These are phyloP conservation scores for Urocyon cinereoargenteus DNA, from an alignment of 2,797 vertebrate species.

Conservation along the genomic window DNA sequence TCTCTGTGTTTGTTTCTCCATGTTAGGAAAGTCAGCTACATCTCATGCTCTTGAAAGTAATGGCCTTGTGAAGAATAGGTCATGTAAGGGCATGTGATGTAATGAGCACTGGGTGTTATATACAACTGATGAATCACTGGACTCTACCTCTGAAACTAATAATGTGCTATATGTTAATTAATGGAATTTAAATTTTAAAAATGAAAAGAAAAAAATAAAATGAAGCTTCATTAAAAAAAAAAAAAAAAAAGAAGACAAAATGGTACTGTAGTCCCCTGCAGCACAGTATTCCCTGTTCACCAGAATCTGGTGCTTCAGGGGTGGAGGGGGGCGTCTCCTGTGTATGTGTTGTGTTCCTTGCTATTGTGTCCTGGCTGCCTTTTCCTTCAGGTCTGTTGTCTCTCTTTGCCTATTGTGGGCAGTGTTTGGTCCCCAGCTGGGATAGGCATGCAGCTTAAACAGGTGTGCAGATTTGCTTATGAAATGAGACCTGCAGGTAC, in stretches of 20 bases:
- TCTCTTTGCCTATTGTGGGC: background rate
- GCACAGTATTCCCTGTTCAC: background rate
- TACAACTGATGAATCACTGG: too few species aligned
- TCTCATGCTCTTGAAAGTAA: background rate
- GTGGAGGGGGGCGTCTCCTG: too few species aligned
- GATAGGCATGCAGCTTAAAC: background rate
- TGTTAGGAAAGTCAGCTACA: background rate
- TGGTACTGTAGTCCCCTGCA: background rate
- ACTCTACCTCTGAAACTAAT: too few species aligned
- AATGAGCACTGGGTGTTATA: too few species aligned
- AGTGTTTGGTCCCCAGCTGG: background rate
- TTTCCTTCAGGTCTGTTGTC: background rate
- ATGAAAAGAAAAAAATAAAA: too few species aligned
- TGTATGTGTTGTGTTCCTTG: background rate
- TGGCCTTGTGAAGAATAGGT: background rate
- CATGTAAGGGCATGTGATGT: too few species aligned
- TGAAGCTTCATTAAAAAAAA: too few species aligned
- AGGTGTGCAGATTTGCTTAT: background rate
- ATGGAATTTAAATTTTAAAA: too few species aligned
- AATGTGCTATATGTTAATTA: too few species aligned
- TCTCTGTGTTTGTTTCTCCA: background rate
- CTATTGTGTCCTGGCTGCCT: background rate
- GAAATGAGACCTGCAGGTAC: background rate
- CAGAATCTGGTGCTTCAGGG: background rate
- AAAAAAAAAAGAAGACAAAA: too few species aligned